Conservation (phyloP, 2,888 invertebrate genomes). For the Clistopyga incitator region DNA sequence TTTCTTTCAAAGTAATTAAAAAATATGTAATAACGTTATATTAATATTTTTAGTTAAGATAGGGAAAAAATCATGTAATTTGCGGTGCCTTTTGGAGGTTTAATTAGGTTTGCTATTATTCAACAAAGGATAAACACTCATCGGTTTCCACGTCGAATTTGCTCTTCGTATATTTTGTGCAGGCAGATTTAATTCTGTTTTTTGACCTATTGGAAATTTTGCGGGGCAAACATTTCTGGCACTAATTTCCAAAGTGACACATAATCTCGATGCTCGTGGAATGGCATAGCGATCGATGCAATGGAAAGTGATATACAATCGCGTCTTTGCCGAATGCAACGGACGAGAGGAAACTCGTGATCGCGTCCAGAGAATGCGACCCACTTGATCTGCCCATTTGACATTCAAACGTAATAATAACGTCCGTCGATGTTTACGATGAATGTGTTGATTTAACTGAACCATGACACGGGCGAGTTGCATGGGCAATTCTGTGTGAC, state of each 20-base stretch:
- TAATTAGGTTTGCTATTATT: too few relatives aligned
- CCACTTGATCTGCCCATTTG: conserved; percentile 56
- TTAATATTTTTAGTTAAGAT: too few relatives aligned
- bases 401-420: conserved; percentile 52
- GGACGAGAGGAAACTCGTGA: conserved; percentile 6
- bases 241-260: background rate
- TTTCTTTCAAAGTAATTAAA: too few relatives aligned
- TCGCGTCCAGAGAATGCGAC: conserved; percentile 32
- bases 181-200: background rate
- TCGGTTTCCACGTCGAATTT: background rate
- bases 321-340: background rate
- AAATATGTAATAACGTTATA: too few relatives aligned
- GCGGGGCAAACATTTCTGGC: background rate
- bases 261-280: background rate
- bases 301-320: background rate
- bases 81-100: background rate
- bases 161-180: background rate
- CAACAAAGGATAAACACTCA: background rate
- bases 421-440: conserved; percentile 4
- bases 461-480: background rate
- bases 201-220: background rate
- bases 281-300: background rate
- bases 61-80: too few relatives aligned
- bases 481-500: background rate
- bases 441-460: background rate